A percentile compares a stretch with the other conserved stretches of the same genome.
These are phyloP conservation scores for Laspeyria flexula DNA, from an alignment of 2,888 invertebrate species.

Conservation along the genomic window DNA sequence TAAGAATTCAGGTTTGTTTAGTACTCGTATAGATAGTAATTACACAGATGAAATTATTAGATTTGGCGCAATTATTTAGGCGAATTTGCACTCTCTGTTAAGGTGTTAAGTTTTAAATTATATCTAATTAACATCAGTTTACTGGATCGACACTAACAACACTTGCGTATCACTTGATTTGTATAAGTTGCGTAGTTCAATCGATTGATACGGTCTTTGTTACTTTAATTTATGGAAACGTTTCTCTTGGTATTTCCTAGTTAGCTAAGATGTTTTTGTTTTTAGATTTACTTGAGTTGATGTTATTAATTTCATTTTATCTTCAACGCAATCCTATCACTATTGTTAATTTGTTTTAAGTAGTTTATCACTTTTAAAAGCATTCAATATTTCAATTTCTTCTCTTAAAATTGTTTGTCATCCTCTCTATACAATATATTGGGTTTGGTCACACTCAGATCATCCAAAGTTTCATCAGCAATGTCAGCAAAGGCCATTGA, in stretches of 20 bases:
- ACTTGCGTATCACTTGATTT: constrained; percentile 1
- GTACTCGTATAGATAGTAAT: no score
- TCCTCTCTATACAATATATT: neutral
- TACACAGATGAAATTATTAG: no score
- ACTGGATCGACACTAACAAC: neutral
- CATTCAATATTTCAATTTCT: no score
- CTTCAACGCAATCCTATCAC: no score
- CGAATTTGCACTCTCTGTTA: no score
- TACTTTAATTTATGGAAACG: constrained; percentile 1
- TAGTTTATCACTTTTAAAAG: no score
- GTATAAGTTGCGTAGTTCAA: constrained; percentile 2
- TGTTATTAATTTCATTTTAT: no score
- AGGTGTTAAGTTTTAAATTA: neutral
- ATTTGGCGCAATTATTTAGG: no score
- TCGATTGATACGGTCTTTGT: constrained; percentile 17
- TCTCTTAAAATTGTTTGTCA: no score
- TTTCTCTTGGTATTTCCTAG: neutral
- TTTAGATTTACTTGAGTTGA: no score
- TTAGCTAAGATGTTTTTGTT: neutral
- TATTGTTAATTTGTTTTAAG: no score
- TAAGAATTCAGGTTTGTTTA: no score
- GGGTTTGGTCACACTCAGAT: neutral
- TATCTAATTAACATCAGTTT: neutral
- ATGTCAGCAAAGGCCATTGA: neutral
- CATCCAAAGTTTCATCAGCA: neutral